Percentiles rank a stretch among this genome's conserved stretches.
Conservation (phyloP, 1,140 invertebrate genomes). For the Lethocerus indicus region DNA sequence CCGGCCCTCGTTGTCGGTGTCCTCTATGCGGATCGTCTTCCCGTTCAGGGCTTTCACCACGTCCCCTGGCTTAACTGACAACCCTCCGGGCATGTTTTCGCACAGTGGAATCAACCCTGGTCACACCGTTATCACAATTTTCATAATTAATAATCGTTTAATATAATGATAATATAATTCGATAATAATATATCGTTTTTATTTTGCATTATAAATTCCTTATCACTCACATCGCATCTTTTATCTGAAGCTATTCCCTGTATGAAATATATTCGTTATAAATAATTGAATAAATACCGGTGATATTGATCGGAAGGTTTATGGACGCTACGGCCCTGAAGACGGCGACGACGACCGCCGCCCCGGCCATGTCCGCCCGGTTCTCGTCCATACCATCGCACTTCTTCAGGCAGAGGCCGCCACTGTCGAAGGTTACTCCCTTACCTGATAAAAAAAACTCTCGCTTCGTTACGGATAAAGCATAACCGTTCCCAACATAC, state of each 20-base stretch:
- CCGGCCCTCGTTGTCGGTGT: constrained; percentile 37
- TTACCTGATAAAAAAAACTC: constrained; percentile 30
- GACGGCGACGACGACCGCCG: constrained; percentile 53
- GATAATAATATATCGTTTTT: too few relatives aligned
- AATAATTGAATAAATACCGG: too few relatives aligned
- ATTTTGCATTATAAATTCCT: too few relatives aligned
- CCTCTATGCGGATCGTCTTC: constrained; percentile 26
- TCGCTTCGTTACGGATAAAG: background rate
- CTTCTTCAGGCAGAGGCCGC: constrained; percentile 72
- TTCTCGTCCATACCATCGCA: constrained; percentile 57
- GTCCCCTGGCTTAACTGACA: constrained; percentile 71
- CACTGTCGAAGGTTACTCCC: constrained; percentile 80
- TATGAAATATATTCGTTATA: too few relatives aligned
- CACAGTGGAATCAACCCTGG: constrained; percentile 50
- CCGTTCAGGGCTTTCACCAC: constrained; percentile 65
- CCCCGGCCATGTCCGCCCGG: constrained; percentile 80
- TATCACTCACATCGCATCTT: too few relatives aligned
- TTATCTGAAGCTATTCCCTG: too few relatives aligned
- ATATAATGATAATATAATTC: too few relatives aligned
- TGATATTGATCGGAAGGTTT: constrained; percentile 45
- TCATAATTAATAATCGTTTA: too few relatives aligned
- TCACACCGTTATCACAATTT: too few relatives aligned
- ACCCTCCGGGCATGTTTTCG: constrained; percentile 77
- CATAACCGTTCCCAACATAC: too few relatives aligned
- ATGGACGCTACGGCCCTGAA: constrained; percentile 50